Evolutionary conservation across 2,113 vertebrate genomes (phyloP), one percentile per base, ranked within the genome.

Genomic region (Pagrus major): DNA sequence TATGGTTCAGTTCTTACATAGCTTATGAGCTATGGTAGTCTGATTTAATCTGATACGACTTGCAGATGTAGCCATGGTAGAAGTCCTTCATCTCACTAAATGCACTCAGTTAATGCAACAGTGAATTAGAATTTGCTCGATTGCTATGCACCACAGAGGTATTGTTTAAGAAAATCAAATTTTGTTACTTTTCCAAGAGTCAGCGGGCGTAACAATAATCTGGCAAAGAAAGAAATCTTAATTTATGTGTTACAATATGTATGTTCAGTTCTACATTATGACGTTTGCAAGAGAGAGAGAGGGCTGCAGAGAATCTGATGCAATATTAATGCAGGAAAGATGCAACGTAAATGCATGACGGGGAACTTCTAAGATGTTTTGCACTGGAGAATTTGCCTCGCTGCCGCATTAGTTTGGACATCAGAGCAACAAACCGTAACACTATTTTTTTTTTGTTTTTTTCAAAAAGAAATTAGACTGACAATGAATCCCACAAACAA

Each of bases 1-100:
- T 89, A 86, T 86, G 85, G 81, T 86, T 90, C 74, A 86, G 79
- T 91, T 89, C 79, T 85, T 88, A 73, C 86, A 89, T 90, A 85
- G 86, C 79, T 91, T 80, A 88, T 78, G 81, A 88, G 82, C 83
- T 60, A 55, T 71, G 80, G 51, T 76, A 58, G 86, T 81, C 58
- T 92, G 90, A 92, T 85, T 78, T 93, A 74, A 92, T 89, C 51
- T 23, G 81, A 82, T 67, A 61, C 33, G 86, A 89, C 86, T 88
- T 68, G 69, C 81, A 87, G 86, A 93, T 87, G 89, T 80, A 88
- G 81, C 83, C 83, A 83, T 71, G 84, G 78, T 83, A 89, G 83
- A 76, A 78, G 75, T 88, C 78, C 76, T 84, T 90, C 80, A 74
- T 91, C 86, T 78, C 72, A 69, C 70, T 88, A 79, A 88, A 87